Evolutionary conservation across 2,113 vertebrate genomes (phyloP).

Genomic region (Protobothrops mucrosquamatus): DNA sequence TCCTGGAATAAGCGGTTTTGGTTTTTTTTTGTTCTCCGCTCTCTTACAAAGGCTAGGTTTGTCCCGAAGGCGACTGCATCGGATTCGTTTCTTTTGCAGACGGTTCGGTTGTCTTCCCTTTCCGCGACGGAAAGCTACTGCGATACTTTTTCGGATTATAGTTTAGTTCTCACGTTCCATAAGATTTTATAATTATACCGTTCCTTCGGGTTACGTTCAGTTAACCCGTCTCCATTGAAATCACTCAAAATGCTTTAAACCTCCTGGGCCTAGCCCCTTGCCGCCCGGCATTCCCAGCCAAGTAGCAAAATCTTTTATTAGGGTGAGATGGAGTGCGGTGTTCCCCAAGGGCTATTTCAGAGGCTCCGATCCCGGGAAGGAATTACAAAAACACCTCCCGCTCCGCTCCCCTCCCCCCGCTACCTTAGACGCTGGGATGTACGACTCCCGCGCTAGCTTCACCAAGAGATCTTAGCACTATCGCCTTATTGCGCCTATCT

Average conservation of each 20-base stretch:
- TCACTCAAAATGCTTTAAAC: background rate
- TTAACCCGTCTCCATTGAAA: background rate
- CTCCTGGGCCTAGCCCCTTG: background rate
- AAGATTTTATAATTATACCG: no score
- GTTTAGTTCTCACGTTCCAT: background rate
- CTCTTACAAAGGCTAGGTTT: background rate
- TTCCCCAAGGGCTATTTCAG: background rate
- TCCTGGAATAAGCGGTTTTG: background rate
- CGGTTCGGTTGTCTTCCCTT: background rate
- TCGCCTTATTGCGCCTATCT: background rate
- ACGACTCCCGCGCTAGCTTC: background rate
- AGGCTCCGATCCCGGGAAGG: background rate
- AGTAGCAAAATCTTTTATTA: background rate
- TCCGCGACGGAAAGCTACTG: no score
- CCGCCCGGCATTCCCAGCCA: background rate
- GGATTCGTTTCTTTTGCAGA: background rate
- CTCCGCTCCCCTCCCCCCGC: background rate
- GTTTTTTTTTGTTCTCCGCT: no score
- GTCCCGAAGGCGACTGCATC: background rate
- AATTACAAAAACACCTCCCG: background rate
- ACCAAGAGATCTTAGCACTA: background rate
- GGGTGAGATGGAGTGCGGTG: background rate
- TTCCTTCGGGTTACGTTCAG: background rate
- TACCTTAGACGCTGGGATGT: background rate
- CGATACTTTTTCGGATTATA: background rate